Evolutionary conservation across 2,113 vertebrate species (phyloP).

Genomic region (Gasterosteus aculeatus): DNA sequence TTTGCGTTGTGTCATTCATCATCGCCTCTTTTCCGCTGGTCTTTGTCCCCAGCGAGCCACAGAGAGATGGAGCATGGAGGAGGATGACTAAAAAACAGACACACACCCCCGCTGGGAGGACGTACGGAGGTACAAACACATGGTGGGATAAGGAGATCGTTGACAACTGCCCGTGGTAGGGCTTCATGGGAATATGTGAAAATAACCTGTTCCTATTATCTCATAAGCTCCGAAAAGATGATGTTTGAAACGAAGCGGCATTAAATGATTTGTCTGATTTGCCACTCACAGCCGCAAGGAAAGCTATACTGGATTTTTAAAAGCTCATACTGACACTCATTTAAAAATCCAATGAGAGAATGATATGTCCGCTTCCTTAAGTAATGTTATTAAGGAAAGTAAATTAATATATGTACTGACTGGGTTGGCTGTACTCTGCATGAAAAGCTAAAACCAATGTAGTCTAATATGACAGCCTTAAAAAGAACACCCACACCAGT

Average conservation of each 20-base stretch:
- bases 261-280: neutral
- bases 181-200: neutral
- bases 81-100: neutral
- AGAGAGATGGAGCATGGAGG: constrained; percentile 1
- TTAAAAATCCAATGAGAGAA: neutral
- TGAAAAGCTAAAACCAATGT: neutral
- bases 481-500: too few species aligned
- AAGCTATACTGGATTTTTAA: neutral
- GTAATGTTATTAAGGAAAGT: neutral
- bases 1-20: constrained; percentile 60
- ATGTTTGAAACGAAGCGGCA: neutral
- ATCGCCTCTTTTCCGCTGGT: constrained; percentile 50
- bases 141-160: neutral
- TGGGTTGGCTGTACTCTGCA: too few species aligned
- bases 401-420: neutral
- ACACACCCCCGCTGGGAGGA: neutral
- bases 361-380: neutral
- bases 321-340: neutral
- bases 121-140: neutral
- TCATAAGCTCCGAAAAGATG: neutral
- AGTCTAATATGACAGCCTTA: neutral
- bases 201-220: neutral
- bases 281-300: neutral
- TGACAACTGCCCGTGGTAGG: constrained; percentile 3
- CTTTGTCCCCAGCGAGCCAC: constrained; percentile 38